Percentiles rank a stretch among this genome's conserved stretches.
phyloP scores from a whole-genome alignment of 2,888 invertebrate genomes.

The Chloromyia formosa region DNA sequence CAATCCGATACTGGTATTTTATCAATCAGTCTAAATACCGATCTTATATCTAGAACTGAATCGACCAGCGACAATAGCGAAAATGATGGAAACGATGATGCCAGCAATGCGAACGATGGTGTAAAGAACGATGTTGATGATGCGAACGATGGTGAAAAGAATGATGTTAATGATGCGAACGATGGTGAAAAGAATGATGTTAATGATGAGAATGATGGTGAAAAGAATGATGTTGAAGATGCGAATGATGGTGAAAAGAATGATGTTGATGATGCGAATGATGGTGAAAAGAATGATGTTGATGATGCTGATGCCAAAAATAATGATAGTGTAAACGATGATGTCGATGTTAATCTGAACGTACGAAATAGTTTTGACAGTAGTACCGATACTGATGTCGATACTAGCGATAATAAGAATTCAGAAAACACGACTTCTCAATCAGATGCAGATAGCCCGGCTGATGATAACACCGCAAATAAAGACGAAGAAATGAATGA shows the following conservation, averaged over 20 bases:
- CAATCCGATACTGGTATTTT: constrained; percentile 32
- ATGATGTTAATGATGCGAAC: constrained; percentile 9
- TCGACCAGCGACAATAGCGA: constrained; percentile 3
- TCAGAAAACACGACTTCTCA: not conserved
- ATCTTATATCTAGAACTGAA: constrained; percentile 48
- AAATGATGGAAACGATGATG: constrained; percentile 47
- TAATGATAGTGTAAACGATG: constrained; percentile 8
- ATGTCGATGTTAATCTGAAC: not conserved
- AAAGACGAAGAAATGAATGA: not conserved
- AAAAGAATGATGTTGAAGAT: constrained; percentile 10
- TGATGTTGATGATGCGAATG: constrained; percentile 48
- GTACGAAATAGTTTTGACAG: no score
- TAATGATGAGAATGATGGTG: not conserved
- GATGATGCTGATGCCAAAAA: not conserved
- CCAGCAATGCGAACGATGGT: not conserved
- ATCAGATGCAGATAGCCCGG: no score
- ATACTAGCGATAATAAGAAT: not conserved
- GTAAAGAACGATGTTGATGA: not conserved
- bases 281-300: not conserved
- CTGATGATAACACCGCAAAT: not conserved
- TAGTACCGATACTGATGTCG: constrained; percentile 10
- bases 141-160: not conserved
- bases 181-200: constrained; percentile 6
- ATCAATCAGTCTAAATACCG: constrained; percentile 37
- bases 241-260: constrained; percentile 3